Conservation (phyloP, 2,797 vertebrate genomes). For the Natrix natrix region DNA sequence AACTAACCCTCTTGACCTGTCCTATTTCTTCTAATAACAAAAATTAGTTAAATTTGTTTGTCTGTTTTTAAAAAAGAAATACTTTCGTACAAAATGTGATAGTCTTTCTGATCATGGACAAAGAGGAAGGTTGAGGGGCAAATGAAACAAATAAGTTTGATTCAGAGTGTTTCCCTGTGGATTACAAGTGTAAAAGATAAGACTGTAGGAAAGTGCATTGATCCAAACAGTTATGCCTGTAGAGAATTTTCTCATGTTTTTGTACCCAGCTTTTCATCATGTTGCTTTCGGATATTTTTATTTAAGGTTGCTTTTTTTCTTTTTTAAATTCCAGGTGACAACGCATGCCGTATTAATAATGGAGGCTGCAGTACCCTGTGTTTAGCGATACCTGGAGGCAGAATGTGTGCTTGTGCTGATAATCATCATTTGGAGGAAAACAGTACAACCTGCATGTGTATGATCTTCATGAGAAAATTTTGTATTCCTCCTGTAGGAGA, state of each 20-base stretch:
- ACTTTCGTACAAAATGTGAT: neutral
- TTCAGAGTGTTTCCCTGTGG: neutral
- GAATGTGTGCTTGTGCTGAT: conserved; percentile 96
- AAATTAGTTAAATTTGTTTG: neutral
- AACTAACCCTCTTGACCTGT: neutral
- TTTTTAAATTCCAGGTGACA: conserved; percentile 84
- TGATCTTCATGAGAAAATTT: conserved; percentile 63
- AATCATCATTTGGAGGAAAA: conserved; percentile 94
- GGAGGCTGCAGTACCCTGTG: conserved; percentile 94
- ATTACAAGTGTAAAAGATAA: neutral
- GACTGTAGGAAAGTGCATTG: neutral
- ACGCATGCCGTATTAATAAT: conserved; percentile 93
- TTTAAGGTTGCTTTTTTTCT: conserved; percentile 35
- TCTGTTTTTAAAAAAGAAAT: neutral
- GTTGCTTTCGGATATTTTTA: conserved; percentile 12
- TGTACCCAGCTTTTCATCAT: neutral
- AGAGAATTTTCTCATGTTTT: neutral
- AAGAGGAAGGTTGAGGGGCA: neutral
- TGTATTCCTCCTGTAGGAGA: conserved; percentile 34
- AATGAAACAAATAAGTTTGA: neutral
- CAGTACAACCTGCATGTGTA: conserved; percentile 92
- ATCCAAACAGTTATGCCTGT: neutral
- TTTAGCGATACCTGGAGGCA: conserved; percentile 91
- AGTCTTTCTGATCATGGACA: neutral
- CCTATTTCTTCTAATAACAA: neutral